Conservation (phyloP, 2,888 invertebrate genomes). For the Drosophila helvetica region DNA sequence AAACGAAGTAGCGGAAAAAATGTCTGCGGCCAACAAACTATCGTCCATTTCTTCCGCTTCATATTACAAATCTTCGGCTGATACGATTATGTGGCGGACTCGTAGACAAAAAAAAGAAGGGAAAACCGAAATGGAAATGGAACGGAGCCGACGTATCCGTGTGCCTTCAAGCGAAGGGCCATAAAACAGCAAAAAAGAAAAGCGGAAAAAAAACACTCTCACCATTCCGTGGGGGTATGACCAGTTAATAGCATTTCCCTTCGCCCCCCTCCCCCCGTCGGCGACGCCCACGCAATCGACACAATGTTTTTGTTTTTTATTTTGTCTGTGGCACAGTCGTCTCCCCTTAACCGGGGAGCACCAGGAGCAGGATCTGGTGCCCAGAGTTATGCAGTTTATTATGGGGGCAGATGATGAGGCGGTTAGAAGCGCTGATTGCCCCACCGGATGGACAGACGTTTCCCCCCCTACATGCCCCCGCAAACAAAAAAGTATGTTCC, state of each 20-base stretch:
- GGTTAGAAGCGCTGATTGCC: conserved; percentile 38
- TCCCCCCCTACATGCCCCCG: too few relatives aligned
- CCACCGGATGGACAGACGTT: conserved; percentile 37
- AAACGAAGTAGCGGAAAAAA: background rate
- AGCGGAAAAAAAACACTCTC: conserved; percentile 31
- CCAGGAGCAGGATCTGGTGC: background rate
- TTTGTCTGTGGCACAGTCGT: conserved; percentile 14
- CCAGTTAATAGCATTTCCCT: conserved; percentile 71
- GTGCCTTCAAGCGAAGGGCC: conserved; percentile 25
- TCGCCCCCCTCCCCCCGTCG: background rate
- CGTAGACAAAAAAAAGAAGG: conserved; percentile 10
- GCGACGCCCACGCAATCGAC: conserved; percentile 70
- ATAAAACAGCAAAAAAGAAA: conserved; percentile 14
- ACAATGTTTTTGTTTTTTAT: conserved; percentile 31
- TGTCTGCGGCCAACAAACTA: conserved; percentile 25
- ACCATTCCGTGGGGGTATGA: conserved; percentile 54
- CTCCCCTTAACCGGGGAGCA: background rate
- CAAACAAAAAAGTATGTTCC: conserved; percentile 1
- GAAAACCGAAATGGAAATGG: conserved; percentile 15
- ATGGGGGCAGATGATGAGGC: conserved; percentile 27
- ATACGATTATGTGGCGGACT: conserved; percentile 65
- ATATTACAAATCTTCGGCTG: conserved; percentile 65
- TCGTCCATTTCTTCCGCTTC: conserved; percentile 60
- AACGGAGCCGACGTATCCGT: conserved; percentile 22
- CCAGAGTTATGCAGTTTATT: conserved; percentile 28